Base-by-base conservation (phyloP, 2,888 invertebrate species). In the Lithophane ornitopus region DNA sequence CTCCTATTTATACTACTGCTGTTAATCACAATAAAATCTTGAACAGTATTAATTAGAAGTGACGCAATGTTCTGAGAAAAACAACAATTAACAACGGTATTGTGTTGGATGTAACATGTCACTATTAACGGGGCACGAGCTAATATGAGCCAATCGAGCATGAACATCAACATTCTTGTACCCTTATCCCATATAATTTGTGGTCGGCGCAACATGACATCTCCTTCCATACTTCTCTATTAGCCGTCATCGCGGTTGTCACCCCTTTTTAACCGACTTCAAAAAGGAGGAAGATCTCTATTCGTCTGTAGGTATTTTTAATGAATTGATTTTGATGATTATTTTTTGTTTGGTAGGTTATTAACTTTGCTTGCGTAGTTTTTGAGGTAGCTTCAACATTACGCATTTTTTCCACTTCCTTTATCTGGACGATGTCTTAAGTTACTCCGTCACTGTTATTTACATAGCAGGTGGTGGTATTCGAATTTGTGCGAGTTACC, bases 41-140 rank as follows among this genome's bases (percentile, higher is more conserved):
- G 63, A 65, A 61, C 62, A 61, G 8, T 63, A 49, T 56, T 67
- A 75, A 82, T 84, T 72, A 75, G 28, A 49, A 68, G 19, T 76
- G 70, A 85, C 28, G 72, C 12, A 61, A 73, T 41, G n/a, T 14
- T 26, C 11, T 44, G 28, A 71, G 58, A 39, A 72, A 56, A 81
- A 74, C 61, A 75, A 59, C 70, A 80, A 84, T 73, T 67, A 81
- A 63, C 63, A 70, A 34, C 0, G 34, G 56, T 44, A 34, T 44
- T 52, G 59, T 69, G 14, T 54, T n/a, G 8, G n/a, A 61, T 78
- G 49, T 69, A 67, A 34, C n/a, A 34, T n/a, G 6, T 59, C n/a
- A 58, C 56, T 59, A 54, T 41, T 75, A 4, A 67, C 39, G 58
- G 39, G 9, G 28, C 34, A 52, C 46, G 22, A 52, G 41, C 7